Base-by-base conservation (phyloP, 1,140 invertebrate genomes). In the Bombus sylvicola region DNA sequence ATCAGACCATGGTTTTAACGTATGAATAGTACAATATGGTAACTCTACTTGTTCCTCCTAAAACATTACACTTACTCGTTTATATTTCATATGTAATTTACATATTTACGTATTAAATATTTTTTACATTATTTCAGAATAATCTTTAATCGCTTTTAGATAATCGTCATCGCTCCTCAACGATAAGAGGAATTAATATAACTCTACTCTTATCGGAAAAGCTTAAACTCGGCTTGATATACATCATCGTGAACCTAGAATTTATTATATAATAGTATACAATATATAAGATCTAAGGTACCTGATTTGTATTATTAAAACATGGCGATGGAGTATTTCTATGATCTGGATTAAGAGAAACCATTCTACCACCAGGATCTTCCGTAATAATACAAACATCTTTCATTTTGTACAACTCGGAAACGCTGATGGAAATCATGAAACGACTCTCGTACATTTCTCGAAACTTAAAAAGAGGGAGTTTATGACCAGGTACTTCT, bases 401-500 rank as follows among this genome's bases (percentile, higher is more conserved):
- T 88, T 96, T 97, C 96, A 98, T 96, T 93, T 97, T 97, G 91
- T 98, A 98, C 77, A 98, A 94, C 90, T 98, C 98, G 2, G 97
- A 97, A 2, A 98, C 96, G 89, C 97, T 97, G 34, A 98, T 96
- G 2, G 97, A 97, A 69, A 97, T 96, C 93, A 98, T 96, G 92
- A 97, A 98, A 82, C 98, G 96, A 89, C 97, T 97, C 94, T 98
- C 98, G 93, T 97, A 98, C 88, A 98, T 95, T 94, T 98, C 97
- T 79, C 98, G 96, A 89, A 98, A 98, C 94, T 98, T 98, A 92
- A 98, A 98, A 47, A 98, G 96, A 5, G 98, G 98, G 85, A 98
- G 95, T 87, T 96, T 96, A 91, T 97, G 96, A 3, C 96, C 96
- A 69, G 98, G 97, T 62, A 98, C 97, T 93, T 98, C 96, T 94